Conservation (phyloP, 2,797 vertebrate genomes). For the Characodon lateralis region DNA sequence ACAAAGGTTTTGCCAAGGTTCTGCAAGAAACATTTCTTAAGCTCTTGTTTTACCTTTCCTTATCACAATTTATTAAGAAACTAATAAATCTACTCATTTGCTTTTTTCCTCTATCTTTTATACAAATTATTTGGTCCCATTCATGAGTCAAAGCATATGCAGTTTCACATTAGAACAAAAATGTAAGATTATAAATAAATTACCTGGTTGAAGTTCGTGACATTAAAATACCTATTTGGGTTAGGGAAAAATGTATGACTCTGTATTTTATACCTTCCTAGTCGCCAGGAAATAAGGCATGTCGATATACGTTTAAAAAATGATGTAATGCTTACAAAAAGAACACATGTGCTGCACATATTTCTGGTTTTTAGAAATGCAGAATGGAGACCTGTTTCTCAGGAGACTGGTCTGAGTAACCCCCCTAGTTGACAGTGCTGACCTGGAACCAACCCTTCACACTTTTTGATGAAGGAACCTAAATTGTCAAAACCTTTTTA, state of each 20-base stretch:
- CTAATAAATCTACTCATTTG: background rate
- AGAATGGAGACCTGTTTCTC: slow-evolving; percentile 1
- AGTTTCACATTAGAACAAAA: background rate
- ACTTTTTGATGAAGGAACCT: background rate
- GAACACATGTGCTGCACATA: slow-evolving; percentile 5
- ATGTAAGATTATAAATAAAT: slow-evolving; percentile 4
- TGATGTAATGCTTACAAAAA: background rate
- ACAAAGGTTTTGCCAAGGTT: background rate
- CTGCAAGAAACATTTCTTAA: background rate
- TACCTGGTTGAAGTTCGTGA: slow-evolving; percentile 2
- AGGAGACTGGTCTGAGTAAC: background rate
- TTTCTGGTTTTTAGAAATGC: slow-evolving; percentile 11
- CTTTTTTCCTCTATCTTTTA: background rate
- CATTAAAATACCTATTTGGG: slow-evolving; percentile 5
- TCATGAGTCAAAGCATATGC: background rate
- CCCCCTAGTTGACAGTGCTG: background rate
- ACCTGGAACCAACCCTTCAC: background rate
- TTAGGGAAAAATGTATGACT: slow-evolving; percentile 1
- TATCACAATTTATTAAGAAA: background rate
- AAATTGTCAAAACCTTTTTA: background rate
- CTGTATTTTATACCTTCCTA: background rate
- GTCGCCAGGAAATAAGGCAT: background rate
- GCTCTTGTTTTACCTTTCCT: slow-evolving; percentile 1
- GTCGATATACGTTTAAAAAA: background rate
- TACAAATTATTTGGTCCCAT: background rate